These are phyloP conservation scores for Aplysia californica DNA, from an alignment of 1,140 invertebrate genomes.

Conservation along the genomic window DNA sequence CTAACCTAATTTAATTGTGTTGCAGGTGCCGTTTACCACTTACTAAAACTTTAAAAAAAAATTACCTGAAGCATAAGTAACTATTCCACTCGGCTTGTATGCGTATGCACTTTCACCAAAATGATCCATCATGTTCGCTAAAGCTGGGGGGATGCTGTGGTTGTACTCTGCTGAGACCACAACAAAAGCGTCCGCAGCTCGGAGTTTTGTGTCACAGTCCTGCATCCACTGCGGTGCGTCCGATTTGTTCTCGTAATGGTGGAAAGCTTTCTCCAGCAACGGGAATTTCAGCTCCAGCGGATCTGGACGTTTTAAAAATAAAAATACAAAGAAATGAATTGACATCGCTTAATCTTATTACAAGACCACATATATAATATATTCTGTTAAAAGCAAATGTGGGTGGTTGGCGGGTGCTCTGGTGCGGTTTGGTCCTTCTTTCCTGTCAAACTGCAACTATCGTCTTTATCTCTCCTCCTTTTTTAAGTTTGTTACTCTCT, in stretches of 20 bases:
- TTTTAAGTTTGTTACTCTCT: too few species aligned
- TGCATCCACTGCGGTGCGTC: constrained; percentile 63
- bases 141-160: constrained; percentile 67
- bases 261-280: constrained; percentile 60
- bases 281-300: constrained; percentile 63
- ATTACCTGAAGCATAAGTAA: constrained; percentile 69
- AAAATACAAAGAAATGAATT: too few species aligned
- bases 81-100: constrained; percentile 68
- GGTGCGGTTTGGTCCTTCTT: too few species aligned
- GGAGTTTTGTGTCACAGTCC: constrained; percentile 60
- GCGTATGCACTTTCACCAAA: constrained; percentile 65
- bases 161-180: constrained; percentile 71
- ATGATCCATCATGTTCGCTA: constrained; percentile 69
- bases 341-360: too few species aligned
- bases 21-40: not conserved
- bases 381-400: too few species aligned
- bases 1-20: too few species aligned
- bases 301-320: constrained; percentile 46
- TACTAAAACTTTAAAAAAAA: constrained; percentile 3
- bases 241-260: constrained; percentile 60
- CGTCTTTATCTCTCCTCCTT: too few species aligned
- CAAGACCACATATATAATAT: too few species aligned
- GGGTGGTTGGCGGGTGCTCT: too few species aligned
- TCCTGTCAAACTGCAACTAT: too few species aligned
- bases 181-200: constrained; percentile 67